A percentile compares a stretch with the other conserved stretches of the same genome.
Conservation (phyloP, 2,113 vertebrate species). For the Murina feae region DNA sequence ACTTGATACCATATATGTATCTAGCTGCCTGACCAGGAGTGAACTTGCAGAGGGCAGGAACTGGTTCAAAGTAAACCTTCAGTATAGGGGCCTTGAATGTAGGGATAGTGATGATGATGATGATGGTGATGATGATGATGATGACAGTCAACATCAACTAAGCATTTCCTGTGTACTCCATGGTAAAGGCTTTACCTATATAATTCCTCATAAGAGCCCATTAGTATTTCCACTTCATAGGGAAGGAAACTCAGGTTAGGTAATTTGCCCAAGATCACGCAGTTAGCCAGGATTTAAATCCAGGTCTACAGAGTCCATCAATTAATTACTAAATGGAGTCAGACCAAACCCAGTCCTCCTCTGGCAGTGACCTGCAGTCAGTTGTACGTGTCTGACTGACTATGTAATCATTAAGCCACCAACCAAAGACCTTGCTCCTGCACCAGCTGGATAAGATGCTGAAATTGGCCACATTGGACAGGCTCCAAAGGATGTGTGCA, state of each 20-base stretch:
- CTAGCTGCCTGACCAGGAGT: not conserved
- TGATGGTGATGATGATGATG: too few species aligned
- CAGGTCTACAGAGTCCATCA: not conserved
- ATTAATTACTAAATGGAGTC: not conserved
- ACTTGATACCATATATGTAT: not conserved
- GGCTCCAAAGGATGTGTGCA: not conserved
- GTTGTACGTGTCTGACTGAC: not conserved
- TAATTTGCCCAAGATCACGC: not conserved
- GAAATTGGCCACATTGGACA: not conserved
- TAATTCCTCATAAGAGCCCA: not conserved
- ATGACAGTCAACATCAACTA: not conserved
- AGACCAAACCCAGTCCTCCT: not conserved
- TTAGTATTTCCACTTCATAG: constrained; percentile 5
- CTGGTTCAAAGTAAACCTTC: not conserved
- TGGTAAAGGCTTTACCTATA: not conserved
- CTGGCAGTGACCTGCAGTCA: not conserved
- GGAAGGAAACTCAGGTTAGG: not conserved
- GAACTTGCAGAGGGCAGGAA: not conserved
- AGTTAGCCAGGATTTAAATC: not conserved
- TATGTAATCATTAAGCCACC: not conserved
- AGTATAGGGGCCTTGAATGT: not conserved
- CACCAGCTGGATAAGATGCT: not conserved
- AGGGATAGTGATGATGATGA: not conserved
- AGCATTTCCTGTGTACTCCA: not conserved
- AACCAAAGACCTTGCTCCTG: not conserved